Base-by-base conservation (phyloP, 2,797 vertebrate genomes). In the Catostomus latipinnis region DNA sequence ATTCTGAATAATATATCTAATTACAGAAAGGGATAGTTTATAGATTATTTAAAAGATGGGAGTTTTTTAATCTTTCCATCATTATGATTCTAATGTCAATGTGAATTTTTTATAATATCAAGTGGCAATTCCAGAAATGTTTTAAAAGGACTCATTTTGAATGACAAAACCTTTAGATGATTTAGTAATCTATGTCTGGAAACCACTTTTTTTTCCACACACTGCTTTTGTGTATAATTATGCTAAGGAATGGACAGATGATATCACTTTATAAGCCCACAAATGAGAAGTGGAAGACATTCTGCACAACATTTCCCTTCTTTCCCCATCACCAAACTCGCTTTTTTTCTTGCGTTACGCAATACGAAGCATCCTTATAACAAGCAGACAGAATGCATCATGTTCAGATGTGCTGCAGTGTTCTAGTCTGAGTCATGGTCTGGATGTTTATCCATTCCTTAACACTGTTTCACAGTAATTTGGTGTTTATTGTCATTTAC, bases 341-440 rank as follows among this genome's bases (percentile, higher is more conserved):
- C 78, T 84, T 90, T 86, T 89, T 84, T 74, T 43, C 57, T 82
- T 85, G 57, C 72, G 80, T 61, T 92, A 90, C 82, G 90, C 87
- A 90, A 90, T 82, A 78, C 74, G 34, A 85, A 82, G 68, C 81
- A 82, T 80, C 81, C 84, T 84, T 84, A 90, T 88, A 89, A 91
- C 83, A 88, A 87, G 87, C 88, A 90, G 89, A 89, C 89, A 89
- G 85, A 86, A 84, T 81, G 81, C 86, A 84, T 92, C 81, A 88
- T 34, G 53, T 90, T 90, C 89, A 89, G 49, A 46, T 61, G 82
- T 77, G 73, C 71, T 79, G 77, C 69, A 83, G 67, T 67, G 86
- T 87, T 61, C 69, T 46, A 49, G 65, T 67, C 53, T 81, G 75
- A 75, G 43, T 82, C 67, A 72, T 74, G n/a, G 57, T 61, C 53